These are phyloP conservation scores for Octopus sinensis DNA, from an alignment of 1,140 invertebrate species.

Conservation along the genomic window DNA sequence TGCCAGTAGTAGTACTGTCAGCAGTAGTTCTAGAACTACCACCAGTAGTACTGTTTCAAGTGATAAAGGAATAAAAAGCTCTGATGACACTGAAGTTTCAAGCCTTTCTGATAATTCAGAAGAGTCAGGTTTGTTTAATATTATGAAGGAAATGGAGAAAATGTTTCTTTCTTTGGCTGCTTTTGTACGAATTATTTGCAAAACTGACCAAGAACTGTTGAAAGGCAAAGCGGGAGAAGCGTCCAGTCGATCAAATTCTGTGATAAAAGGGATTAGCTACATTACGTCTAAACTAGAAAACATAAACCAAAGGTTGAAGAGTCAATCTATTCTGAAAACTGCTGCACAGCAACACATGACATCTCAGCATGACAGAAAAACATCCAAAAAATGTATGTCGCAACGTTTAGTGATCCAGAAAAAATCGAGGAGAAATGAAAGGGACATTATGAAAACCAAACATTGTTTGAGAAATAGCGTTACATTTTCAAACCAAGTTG, in stretches of 20 bases:
- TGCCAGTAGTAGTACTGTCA: background rate
- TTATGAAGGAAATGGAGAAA: background rate
- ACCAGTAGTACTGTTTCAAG: background rate
- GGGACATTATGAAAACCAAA: too few species aligned
- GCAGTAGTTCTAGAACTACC: background rate
- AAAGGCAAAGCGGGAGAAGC: background rate
- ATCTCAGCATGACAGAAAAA: background rate
- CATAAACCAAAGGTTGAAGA: constrained; percentile 9
- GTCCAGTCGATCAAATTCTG: background rate
- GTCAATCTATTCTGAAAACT: background rate
- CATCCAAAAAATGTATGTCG: too few species aligned
- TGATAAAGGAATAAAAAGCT: background rate
- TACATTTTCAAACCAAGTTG: background rate
- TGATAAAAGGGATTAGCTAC: background rate
- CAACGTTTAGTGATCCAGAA: too few species aligned
- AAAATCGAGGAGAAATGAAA: too few species aligned
- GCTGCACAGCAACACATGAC: background rate
- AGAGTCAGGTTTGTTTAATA: background rate
- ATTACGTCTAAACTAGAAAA: background rate
- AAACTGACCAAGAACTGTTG: background rate
- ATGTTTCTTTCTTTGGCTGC: background rate
- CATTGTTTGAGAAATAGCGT: too few species aligned
- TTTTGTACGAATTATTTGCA: background rate
- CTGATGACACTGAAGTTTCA: background rate
- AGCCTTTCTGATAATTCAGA: background rate